Evolutionary conservation across 2,888 invertebrate genomes (phyloP), one percentile per base, ranked within the genome.

Genomic region (Timema podura): DNA sequence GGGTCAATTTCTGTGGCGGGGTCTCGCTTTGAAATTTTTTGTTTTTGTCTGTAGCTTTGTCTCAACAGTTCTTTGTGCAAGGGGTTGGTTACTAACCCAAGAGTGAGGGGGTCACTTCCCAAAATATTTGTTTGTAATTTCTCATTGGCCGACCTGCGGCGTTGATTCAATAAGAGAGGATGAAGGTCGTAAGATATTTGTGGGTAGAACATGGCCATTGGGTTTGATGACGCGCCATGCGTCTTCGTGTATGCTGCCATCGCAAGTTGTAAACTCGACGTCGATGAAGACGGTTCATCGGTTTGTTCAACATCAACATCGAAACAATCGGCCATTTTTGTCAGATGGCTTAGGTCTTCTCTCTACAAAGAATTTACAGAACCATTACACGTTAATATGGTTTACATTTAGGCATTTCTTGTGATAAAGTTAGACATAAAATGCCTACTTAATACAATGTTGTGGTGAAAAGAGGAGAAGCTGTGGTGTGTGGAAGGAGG

Each of bases 191-290:
- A 76, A 44, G 74, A 71, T 16, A 76, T 72, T 44, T 76, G 76
- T 30, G 76, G 76, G 66, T 76, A 76, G 68, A 76, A 75, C 75
- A 76, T 74, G 10, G 76, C 70, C 64, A 76, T 73, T 11, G 75
- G 73, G 46, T 74, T 69, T 10, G 74, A 68, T 49, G 75, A 71
- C n/a, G n/a, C n/a, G 48, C 72, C 70, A 48, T 57, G 68, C 64
- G 74, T 73, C 57, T 72, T 73, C 64, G 68, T 65, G 67, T 72
- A 74, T n/a, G 74, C 57, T 8, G 69, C 66, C 64, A 75, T 72
- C 45, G 72, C 75, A 69, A 74, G 75, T 13, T 75, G 72, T 8
- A 76, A 65, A 7, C 64, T 70, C 47, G 75, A 74, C 13, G 74
- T 73, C 9, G 74, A 74, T n/a, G 74, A 71, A 47, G 71, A 71